A percentile compares a stretch with the other conserved stretches of the same genome.
phyloP scores from a whole-genome alignment of 1,140 invertebrate genomes.

The Muscidifurax raptorellus region DNA sequence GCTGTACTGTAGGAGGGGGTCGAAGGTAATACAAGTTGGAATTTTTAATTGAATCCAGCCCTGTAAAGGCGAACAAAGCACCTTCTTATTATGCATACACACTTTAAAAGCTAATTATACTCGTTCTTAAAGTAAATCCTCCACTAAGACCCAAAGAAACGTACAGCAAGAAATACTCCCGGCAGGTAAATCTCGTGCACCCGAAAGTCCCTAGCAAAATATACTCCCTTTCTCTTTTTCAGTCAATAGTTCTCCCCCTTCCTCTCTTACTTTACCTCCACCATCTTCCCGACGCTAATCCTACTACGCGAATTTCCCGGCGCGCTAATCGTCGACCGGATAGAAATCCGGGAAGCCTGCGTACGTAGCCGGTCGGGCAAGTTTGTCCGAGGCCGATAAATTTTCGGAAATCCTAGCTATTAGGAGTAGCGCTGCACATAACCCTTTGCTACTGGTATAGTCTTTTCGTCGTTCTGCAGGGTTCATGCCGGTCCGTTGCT shows the following conservation, averaged over 20 bases:
- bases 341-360: not conserved
- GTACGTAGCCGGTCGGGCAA: constrained; percentile 13
- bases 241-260: not conserved
- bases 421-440: constrained; percentile 52
- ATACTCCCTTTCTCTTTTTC: not conserved
- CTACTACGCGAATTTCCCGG: constrained; percentile 2
- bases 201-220: not conserved
- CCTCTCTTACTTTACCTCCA: not conserved
- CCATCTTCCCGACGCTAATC: not conserved
- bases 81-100: not conserved
- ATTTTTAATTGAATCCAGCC: not conserved
- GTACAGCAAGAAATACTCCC: not conserved
- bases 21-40: no score
- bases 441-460: not conserved
- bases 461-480: not conserved
- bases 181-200: not conserved
- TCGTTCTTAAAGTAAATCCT: not conserved
- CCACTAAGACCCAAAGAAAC: not conserved
- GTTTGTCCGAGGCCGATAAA: constrained; percentile 57
- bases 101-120: not conserved
- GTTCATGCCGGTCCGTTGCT: not conserved
- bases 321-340: not conserved
- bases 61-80: not conserved
- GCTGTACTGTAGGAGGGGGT: no score
- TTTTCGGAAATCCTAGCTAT: constrained; percentile 60